Evolutionary conservation across 2,113 vertebrate genomes (phyloP).

Genomic region (Spea bombifrons): DNA sequence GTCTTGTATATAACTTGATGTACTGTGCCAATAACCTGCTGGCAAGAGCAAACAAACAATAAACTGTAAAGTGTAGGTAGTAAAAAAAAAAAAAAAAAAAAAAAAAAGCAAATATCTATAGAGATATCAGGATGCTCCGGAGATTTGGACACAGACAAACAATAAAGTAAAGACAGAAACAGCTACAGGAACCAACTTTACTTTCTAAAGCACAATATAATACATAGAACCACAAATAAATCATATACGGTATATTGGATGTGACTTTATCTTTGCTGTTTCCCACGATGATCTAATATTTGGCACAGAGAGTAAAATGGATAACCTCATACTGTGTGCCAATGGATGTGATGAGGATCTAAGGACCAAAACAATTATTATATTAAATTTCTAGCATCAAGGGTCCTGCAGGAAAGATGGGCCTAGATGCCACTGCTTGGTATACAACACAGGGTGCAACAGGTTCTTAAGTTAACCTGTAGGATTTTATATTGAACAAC

Average conservation of each 20-base stretch:
- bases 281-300: too few species aligned
- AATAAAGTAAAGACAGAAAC: slow-evolving; percentile 30
- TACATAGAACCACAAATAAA: slow-evolving; percentile 20
- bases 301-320: too few species aligned
- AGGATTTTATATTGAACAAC: too few species aligned
- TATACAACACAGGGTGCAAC: too few species aligned
- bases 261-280: not conserved
- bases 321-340: too few species aligned
- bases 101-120: slow-evolving; percentile 34
- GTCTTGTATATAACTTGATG: slow-evolving; percentile 17
- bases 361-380: too few species aligned
- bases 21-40: slow-evolving; percentile 36
- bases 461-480: too few species aligned
- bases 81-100: slow-evolving; percentile 23
- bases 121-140: slow-evolving; percentile 10
- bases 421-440: too few species aligned
- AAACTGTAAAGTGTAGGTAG: slow-evolving; percentile 29
- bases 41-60: slow-evolving; percentile 41
- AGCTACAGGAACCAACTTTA: slow-evolving; percentile 11
- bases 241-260: not conserved
- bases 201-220: slow-evolving; percentile 10
- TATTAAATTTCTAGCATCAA: too few species aligned
- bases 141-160: slow-evolving; percentile 27
- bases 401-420: too few species aligned
- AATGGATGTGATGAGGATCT: too few species aligned